phyloP scores from a whole-genome alignment of 2,888 invertebrate species.

The Elmis aenea region DNA sequence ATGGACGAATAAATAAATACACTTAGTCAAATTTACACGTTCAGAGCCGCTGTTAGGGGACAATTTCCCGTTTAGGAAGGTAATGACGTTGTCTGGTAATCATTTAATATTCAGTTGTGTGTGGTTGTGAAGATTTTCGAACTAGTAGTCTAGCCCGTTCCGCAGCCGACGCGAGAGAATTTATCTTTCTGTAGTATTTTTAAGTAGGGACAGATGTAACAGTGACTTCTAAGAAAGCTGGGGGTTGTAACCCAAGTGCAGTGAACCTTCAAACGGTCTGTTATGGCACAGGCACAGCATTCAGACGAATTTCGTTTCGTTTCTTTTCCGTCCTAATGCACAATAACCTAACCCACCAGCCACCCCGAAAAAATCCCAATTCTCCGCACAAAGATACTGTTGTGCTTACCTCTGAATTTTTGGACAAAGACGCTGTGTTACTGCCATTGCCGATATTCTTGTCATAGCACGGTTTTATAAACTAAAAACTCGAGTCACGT shows the following conservation, averaged over 20 bases:
- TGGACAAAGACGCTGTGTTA: too few relatives aligned
- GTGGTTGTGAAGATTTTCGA: conserved; percentile 6
- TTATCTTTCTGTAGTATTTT: conserved; percentile 25
- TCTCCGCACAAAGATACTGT: conserved; percentile 14
- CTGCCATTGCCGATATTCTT: too few relatives aligned
- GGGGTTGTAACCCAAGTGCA: conserved; percentile 26
- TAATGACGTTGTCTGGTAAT: conserved; percentile 13
- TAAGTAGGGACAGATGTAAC: conserved; percentile 27
- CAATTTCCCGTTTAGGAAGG: conserved; percentile 15
- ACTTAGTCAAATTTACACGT: conserved; percentile 47
- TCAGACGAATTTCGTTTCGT: conserved; percentile 23
- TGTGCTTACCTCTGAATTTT: too few relatives aligned
- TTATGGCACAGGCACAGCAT: conserved; percentile 20
- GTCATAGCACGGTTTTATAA: too few relatives aligned
- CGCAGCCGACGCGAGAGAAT: conserved; percentile 11
- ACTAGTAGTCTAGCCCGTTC: conserved; percentile 5
- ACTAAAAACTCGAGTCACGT: too few relatives aligned
- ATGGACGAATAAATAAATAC: conserved; percentile 46
- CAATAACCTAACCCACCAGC: conserved; percentile 19
- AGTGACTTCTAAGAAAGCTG: conserved; percentile 30
- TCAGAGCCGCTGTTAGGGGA: conserved; percentile 30
- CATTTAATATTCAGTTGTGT: conserved; percentile 15
- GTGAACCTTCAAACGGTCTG: conserved; percentile 25
- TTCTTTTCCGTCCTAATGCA: conserved; percentile 21
- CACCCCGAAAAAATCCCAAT: conserved; percentile 19